A percentile compares a stretch with the other conserved stretches of the same genome.
phyloP scores from a whole-genome alignment of 23 tunicate genomes.

The Ascidia mentula region DNA sequence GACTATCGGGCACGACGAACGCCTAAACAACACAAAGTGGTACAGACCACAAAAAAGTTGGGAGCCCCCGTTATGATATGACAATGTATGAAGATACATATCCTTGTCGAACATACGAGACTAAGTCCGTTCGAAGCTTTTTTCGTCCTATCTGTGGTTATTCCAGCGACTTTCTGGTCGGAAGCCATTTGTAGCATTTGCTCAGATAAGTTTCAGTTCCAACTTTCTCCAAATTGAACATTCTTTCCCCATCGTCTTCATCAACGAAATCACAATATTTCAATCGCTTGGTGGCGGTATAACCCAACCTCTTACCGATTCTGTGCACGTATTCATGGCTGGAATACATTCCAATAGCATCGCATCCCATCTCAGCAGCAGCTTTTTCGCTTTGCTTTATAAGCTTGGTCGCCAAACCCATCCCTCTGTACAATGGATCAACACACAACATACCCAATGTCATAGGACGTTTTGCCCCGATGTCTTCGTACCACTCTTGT shows the following conservation, averaged over 20 bases:
- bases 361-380: not conserved
- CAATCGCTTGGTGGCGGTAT: not conserved
- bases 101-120: too few species aligned
- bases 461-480: not conserved
- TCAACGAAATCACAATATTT: not conserved
- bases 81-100: too few species aligned
- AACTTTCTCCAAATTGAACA: not conserved
- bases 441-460: not conserved
- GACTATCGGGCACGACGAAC: too few species aligned
- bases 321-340: not conserved
- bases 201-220: too few species aligned
- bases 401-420: not conserved
- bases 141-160: too few species aligned
- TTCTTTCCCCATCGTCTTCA: not conserved
- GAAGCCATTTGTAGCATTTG: not conserved
- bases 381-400: not conserved
- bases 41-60: too few species aligned
- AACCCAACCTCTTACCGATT: not conserved
- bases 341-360: not conserved
- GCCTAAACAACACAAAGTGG: too few species aligned
- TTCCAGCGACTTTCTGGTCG: too few species aligned
- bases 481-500: not conserved
- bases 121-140: too few species aligned
- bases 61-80: too few species aligned
- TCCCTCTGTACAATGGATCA: not conserved